A percentile compares a stretch with the other conserved stretches of the same genome.
phyloP scores from a whole-genome alignment of 2,797 vertebrate genomes.

The Aeoliscus strigatus region DNA sequence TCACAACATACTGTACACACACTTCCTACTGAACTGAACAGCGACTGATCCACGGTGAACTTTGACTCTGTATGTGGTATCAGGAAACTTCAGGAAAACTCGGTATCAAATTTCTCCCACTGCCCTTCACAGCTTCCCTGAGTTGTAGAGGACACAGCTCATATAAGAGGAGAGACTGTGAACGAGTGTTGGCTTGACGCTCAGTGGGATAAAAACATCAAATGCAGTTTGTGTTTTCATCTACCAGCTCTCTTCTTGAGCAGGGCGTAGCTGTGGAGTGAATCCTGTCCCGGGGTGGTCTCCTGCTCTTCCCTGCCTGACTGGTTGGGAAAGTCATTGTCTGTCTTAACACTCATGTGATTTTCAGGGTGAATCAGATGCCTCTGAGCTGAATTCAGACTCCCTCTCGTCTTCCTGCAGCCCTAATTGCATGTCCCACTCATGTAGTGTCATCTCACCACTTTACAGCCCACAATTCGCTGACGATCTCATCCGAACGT shows the following conservation, averaged over 20 bases:
- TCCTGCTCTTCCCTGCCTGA: conserved; percentile 8
- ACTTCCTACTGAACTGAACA: too few species aligned
- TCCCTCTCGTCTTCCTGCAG: conserved; percentile 26
- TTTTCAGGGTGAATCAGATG: conserved; percentile 26
- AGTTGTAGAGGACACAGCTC: conserved; percentile 36
- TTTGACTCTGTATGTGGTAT: too few species aligned
- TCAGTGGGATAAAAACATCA: conserved; percentile 44
- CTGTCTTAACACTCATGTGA: conserved; percentile 19
- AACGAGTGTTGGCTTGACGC: conserved; percentile 36
- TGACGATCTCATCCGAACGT: too few species aligned
- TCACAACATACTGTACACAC: too few species aligned
- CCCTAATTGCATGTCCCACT: conserved; percentile 58
- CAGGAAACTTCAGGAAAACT: too few species aligned
- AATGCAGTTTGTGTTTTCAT: conserved; percentile 42
- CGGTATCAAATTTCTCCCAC: too few species aligned
- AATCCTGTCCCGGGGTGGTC: conserved; percentile 36
- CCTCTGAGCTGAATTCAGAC: conserved; percentile 33
- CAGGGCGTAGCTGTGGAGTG: conserved; percentile 18
- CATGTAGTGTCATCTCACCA: conserved; percentile 43
- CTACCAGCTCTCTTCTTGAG: conserved; percentile 18
- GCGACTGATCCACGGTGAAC: too few species aligned
- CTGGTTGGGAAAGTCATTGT: conserved; percentile 15
- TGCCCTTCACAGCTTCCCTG: conserved; percentile 28
- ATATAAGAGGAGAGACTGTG: conserved; percentile 33
- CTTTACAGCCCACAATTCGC: too few species aligned